Base-by-base conservation (phyloP, 2,113 vertebrate genomes). In the Ailuropoda melanoleuca region DNA sequence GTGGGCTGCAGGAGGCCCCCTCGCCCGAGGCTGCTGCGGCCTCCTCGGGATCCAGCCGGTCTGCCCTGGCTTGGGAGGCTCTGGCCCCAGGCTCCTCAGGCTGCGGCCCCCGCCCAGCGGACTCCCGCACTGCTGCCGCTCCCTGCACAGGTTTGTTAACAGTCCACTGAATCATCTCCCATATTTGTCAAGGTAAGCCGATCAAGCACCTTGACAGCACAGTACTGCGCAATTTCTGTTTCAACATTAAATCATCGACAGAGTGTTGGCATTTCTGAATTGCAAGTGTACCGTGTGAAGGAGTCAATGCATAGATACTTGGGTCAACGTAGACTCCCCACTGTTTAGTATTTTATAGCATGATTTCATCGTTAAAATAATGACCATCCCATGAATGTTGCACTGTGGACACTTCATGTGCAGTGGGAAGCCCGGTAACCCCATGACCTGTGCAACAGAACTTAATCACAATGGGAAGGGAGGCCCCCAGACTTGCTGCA, bases 31-130 rank as follows among this genome's bases (percentile, higher is more conserved):
- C 56, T 5, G 2, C 74, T 48, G 43, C 21, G 5, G 11, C 50
- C 60, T 31, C 3, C 8, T 19, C 4, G 1, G 37, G 5, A 14
- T 29, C 10, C 91, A 17, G n/a, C 6, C 0, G 23, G 50, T 46
- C 23, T 56, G 9, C 2, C 1, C 58, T 26, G 7, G 0, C n/a
- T 2, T 4, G 5, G 13, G 75, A 68, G n/a, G 8, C 19, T 29
- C 46, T 0, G 12, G 24, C 56, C 60, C 26, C 60, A 19, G 29
- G 21, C 85, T 74, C 18, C 50, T 11, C 12, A 9, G 21, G 23
- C 74, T 62, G 24, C 3, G 10, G 60, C 18, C 31, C 39, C 43
- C 1, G 1, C 26, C 34, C 19, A 13, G 19, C 24, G 3, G 26
- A 70, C 3, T 56, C 9, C 34, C 19, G 31, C 29, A 31, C 34